These are phyloP conservation scores for Nasonia giraulti DNA, from an alignment of 1,140 invertebrate genomes.

Conservation along the genomic window DNA sequence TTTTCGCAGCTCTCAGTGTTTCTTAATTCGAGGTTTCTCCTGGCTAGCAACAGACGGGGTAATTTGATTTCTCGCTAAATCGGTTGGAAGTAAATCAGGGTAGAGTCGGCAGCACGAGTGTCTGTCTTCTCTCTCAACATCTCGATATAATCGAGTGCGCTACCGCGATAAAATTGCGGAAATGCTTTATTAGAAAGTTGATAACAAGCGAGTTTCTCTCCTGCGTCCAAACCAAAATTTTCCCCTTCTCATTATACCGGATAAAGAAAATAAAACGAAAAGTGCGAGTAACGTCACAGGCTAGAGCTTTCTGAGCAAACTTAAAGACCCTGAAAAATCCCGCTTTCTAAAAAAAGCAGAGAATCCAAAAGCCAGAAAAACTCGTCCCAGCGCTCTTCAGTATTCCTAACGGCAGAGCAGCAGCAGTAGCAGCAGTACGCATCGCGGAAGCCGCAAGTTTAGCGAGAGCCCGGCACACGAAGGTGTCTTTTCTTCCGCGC, in stretches of 20 bases:
- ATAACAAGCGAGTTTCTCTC: too few relatives aligned
- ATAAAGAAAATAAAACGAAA: too few relatives aligned
- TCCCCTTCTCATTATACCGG: too few relatives aligned
- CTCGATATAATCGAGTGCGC: background rate
- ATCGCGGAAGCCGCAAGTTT: slow-evolving; percentile 53
- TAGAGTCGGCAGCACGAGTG: slow-evolving; percentile 66
- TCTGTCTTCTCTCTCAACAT: slow-evolving; percentile 51
- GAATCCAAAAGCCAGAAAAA: slow-evolving; percentile 31
- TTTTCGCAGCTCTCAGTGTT: slow-evolving; percentile 72
- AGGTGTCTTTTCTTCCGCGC: slow-evolving; percentile 26
- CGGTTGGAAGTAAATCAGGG: slow-evolving; percentile 70
- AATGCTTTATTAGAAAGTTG: too few relatives aligned
- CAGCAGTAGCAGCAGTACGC: slow-evolving; percentile 50
- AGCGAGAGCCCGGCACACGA: background rate
- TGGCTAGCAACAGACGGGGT: slow-evolving; percentile 61
- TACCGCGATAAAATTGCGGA: too few relatives aligned
- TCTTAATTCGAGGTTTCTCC: slow-evolving; percentile 72
- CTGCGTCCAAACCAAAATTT: too few relatives aligned
- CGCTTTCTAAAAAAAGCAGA: background rate
- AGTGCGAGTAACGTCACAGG: too few relatives aligned
- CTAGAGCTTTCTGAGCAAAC: background rate
- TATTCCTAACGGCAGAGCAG: slow-evolving; percentile 55
- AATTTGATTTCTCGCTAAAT: slow-evolving; percentile 71
- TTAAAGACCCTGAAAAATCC: background rate
- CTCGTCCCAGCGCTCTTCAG: slow-evolving; percentile 49